These are phyloP conservation scores for Eudasyphora cyanicolor DNA, from an alignment of 2,888 invertebrate genomes.

Conservation along the genomic window DNA sequence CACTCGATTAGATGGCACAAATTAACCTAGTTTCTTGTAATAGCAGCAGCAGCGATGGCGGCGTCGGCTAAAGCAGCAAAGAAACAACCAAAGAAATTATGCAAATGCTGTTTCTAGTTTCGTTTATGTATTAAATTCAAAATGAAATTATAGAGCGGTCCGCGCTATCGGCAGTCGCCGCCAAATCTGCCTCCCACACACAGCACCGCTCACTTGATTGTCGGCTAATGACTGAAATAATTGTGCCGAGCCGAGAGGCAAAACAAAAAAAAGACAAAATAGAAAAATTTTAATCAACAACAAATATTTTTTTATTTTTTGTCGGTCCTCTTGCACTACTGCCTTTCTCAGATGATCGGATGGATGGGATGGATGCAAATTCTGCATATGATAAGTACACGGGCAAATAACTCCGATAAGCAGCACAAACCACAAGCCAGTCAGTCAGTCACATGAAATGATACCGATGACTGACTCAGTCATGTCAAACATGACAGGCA, in stretches of 20 bases:
- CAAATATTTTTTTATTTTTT: slow-evolving; percentile 1
- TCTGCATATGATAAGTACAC: neutral
- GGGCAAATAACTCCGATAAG: neutral
- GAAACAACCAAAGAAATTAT: slow-evolving; percentile 10
- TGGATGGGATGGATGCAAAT: too few species aligned
- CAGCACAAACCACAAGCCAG: neutral
- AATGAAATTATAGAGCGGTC: slow-evolving; percentile 21
- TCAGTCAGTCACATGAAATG: neutral
- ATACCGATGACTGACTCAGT: too few species aligned
- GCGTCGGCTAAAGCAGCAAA: neutral
- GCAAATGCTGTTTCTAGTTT: slow-evolving; percentile 18
- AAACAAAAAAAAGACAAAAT: neutral
- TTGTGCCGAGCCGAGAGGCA: too few species aligned
- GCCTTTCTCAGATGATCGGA: neutral
- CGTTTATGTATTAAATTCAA: neutral
- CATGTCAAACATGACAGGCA: too few species aligned
- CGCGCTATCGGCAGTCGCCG: neutral
- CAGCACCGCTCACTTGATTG: neutral
- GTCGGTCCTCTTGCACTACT: neutral
- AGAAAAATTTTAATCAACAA: neutral
- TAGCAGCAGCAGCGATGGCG: slow-evolving; percentile 30
- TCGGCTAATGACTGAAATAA: neutral
- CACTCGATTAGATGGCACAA: slow-evolving; percentile 53
- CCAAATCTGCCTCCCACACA: neutral
- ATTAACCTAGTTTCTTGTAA: slow-evolving; percentile 60